Conservation (phyloP, 2,113 vertebrate species). For the Ardeotis arabs region DNA sequence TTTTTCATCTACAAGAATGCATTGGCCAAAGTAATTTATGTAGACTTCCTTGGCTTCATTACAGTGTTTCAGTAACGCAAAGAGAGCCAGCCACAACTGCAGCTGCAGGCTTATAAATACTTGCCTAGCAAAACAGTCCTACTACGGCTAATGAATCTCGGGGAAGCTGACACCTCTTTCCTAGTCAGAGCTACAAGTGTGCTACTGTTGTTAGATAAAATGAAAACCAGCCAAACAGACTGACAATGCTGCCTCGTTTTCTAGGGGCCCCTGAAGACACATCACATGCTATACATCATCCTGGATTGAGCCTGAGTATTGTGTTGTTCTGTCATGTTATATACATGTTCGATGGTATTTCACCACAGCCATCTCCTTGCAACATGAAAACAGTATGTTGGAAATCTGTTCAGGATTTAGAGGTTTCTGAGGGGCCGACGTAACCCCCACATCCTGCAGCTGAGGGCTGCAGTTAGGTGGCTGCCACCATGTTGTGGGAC, state of each 20-base stretch:
- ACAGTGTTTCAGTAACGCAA: neutral
- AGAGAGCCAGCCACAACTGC: neutral
- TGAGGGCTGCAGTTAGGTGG: neutral
- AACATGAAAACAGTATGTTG: neutral
- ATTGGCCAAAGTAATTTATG: neutral
- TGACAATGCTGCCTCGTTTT: neutral
- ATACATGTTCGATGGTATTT: neutral
- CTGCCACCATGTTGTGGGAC: fast-evolving
- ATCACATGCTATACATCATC: neutral
- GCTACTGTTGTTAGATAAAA: neutral
- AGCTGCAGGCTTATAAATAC: constrained; percentile 36
- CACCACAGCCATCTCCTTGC: neutral
- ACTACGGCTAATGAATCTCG: neutral
- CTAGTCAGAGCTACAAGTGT: neutral
- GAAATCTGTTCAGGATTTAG: neutral
- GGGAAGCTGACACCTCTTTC: neutral
- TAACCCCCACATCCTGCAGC: fast-evolving
- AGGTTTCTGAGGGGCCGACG: neutral
- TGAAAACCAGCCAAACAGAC: neutral
- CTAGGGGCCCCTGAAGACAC: neutral
- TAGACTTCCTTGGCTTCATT: neutral
- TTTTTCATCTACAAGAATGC: neutral
- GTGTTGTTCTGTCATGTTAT: neutral
- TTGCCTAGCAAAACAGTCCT: neutral
- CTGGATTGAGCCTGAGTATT: neutral